Conservation (phyloP, 2,888 invertebrate species). For the Brenthis daphne region DNA sequence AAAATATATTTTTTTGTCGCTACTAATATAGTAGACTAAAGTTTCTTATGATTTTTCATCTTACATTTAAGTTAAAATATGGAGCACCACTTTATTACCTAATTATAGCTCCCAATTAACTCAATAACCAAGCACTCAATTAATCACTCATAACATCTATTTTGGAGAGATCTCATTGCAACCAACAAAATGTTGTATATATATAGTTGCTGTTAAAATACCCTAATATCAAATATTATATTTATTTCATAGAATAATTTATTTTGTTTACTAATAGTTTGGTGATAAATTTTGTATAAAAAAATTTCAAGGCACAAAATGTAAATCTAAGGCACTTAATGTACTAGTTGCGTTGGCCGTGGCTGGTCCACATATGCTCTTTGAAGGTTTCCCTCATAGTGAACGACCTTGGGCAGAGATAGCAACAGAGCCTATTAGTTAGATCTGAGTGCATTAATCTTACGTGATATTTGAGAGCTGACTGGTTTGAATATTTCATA, state of each 20-base stretch:
- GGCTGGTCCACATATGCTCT: constrained; percentile 86
- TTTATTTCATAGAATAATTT: constrained; percentile 28
- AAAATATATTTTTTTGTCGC: constrained; percentile 25
- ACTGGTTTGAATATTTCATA: constrained; percentile 86
- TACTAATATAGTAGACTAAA: constrained; percentile 34
- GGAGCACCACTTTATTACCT: constrained; percentile 33
- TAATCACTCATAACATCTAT: constrained; percentile 33
- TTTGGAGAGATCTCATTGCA: constrained; percentile 37
- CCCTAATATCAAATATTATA: constrained; percentile 6
- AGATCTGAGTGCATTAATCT: constrained; percentile 86
- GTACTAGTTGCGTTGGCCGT: constrained; percentile 83
- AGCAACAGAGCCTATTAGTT: constrained; percentile 86
- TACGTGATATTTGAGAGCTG: constrained; percentile 86
- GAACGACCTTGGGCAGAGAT: constrained; percentile 86
- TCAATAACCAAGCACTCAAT: constrained; percentile 20
- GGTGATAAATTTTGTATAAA: constrained; percentile 32
- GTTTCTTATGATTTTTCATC: constrained; percentile 9
- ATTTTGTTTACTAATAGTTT: constrained; percentile 29
- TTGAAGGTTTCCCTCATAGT: constrained; percentile 86
- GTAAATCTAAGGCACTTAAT: constrained; percentile 62
- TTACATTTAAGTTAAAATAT: constrained; percentile 21
- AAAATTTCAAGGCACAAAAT: constrained; percentile 37
- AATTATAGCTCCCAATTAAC: constrained; percentile 21
- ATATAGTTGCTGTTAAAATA: constrained; percentile 7
- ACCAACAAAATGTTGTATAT: constrained; percentile 8